These are phyloP conservation scores for Bicyclus anynana DNA, from an alignment of 1,140 invertebrate genomes.

Conservation along the genomic window DNA sequence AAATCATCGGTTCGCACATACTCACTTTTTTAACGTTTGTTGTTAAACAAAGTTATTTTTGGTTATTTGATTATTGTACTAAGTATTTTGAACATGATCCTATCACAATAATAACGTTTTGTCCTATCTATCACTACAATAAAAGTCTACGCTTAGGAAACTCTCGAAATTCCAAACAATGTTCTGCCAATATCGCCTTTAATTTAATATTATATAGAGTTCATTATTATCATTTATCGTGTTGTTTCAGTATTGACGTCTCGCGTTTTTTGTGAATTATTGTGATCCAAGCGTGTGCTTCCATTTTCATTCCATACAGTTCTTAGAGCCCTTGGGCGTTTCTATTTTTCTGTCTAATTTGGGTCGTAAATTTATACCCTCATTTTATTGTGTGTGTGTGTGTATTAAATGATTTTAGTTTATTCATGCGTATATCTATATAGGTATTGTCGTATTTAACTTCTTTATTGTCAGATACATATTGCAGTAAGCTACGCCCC, in stretches of 20 bases:
- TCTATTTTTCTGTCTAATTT: conserved; percentile 42
- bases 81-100: too few relatives aligned
- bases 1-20: too few relatives aligned
- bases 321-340: conserved; percentile 33
- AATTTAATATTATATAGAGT: conserved; percentile 10
- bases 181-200: conserved; percentile 19
- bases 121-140: too few relatives aligned
- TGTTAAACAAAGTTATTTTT: too few relatives aligned
- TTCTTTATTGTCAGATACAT: too few relatives aligned
- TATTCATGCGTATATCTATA: too few relatives aligned
- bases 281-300: conserved; percentile 38
- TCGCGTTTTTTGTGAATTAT: conserved; percentile 44
- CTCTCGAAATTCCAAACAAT: conserved; percentile 26
- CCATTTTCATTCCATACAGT: conserved; percentile 44
- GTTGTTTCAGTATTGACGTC: conserved; percentile 38
- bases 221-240: conserved; percentile 10
- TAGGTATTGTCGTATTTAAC: too few relatives aligned
- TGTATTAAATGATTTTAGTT: not conserved
- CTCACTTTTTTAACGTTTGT: too few relatives aligned
- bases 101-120: too few relatives aligned
- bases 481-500: too few relatives aligned
- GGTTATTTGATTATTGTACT: too few relatives aligned
- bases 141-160: conserved; percentile 17
- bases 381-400: conserved; percentile 13
- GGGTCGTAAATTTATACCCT: conserved; percentile 29